Base-by-base conservation (phyloP, 2,113 vertebrate genomes). In the Thamnophis sirtalis region DNA sequence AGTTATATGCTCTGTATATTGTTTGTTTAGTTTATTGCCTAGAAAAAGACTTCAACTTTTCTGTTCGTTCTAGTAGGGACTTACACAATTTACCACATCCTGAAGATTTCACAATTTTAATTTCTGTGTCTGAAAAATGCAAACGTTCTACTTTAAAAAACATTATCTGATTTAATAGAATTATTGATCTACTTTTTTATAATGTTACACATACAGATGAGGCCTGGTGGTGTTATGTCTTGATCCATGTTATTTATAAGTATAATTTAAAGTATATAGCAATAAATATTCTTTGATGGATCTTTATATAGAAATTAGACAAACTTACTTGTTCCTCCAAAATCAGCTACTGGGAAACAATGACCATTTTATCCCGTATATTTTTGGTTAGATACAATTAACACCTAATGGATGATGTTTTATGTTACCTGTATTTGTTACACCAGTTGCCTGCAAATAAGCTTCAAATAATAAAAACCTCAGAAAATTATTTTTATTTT, bases 101-200 rank as follows among this genome's bases (percentile, higher is more conserved):
- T 21, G 51, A 60, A 51, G 28, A 24, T 4, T 56, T 68, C 53
- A 43, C 24, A 49, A 17, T 13, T 87, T 43, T 7, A 9, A 24
- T 3, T 54, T 56, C 33, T n/a, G 15, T 15, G 50, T 24, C 84
- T 5, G 11, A 0, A 13, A 51, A 4, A 33, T 38, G 2, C 1
- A 58, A 84, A 24, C 17, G 22, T 22, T 87, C 10, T 53, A 10
- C 68, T 33, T 51, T 38, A 28, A 51, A 7, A 84, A 33, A 21
- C 3, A 87, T 1, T n/a, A 3, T 22, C 0, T 4, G 1, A 55
- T 9, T 1, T n/a, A 86, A 3, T 9, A 60, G 2, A 5, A 56
- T 19, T 13, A 0, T 17, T 1, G 49, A 21, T 38, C 21, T 51
- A 48, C 33, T 48, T 17, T n/a, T 24, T 43, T 19, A 26, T 26